Evolutionary conservation across 2,888 invertebrate genomes (phyloP).

Genomic region (Drosophila kambysellisi): DNA sequence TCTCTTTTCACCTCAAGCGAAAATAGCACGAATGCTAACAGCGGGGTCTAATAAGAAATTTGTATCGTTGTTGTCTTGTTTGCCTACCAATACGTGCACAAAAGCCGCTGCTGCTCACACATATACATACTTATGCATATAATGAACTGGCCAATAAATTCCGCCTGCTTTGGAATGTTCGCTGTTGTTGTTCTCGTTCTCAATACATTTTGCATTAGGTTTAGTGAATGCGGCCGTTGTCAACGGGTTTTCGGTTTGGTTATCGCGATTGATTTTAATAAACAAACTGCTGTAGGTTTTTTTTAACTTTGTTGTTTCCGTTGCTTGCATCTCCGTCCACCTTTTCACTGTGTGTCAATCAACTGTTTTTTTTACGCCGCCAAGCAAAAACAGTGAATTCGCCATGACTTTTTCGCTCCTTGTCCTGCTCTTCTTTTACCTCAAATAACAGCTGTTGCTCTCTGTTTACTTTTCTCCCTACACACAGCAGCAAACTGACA

Average conservation of each 20-base stretch:
- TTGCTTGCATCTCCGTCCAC: conserved; percentile 38
- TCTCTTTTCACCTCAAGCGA: conserved; percentile 46
- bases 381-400: conserved; percentile 55
- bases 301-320: conserved; percentile 53
- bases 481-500: conserved; percentile 14
- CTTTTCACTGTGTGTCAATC: conserved; percentile 66
- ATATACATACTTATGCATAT: conserved; percentile 5
- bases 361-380: conserved; percentile 65
- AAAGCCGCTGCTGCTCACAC: conserved; percentile 15
- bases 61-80: conserved; percentile 64
- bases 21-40: conserved; percentile 46
- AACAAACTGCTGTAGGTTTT: conserved; percentile 28
- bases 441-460: conserved; percentile 42
- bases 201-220: conserved; percentile 71
- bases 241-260: conserved; percentile 61
- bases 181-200: conserved; percentile 52
- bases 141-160: conserved; percentile 40
- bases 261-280: conserved; percentile 60
- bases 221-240: conserved; percentile 54
- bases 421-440: conserved; percentile 5
- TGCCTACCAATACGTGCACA: conserved; percentile 45
- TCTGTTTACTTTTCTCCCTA: conserved; percentile 50
- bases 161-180: conserved; percentile 55
- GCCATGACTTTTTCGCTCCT: conserved; percentile 33
- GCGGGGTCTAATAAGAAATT: conserved; percentile 63